Conservation (phyloP, 2,113 vertebrate species). For the Spea multiplicata region DNA sequence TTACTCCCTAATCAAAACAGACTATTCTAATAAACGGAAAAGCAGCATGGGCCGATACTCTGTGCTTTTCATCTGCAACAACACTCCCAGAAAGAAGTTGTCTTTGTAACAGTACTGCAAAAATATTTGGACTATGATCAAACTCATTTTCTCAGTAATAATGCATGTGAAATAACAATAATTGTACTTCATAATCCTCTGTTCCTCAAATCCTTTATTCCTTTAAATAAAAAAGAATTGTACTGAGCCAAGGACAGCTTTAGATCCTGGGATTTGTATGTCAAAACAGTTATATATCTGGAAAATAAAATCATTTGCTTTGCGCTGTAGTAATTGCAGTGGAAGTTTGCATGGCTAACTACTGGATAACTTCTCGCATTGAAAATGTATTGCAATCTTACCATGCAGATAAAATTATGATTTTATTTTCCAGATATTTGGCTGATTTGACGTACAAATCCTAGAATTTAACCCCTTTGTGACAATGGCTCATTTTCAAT, state of each 20-base stretch:
- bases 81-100: constrained; percentile 17
- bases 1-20: neutral
- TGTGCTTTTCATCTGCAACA: constrained; percentile 12
- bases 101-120: constrained; percentile 14
- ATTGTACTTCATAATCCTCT: neutral
- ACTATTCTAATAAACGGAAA: neutral
- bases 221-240: constrained; percentile 2
- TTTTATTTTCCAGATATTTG: no score
- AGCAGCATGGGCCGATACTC: neutral
- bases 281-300: no score
- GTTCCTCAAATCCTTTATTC: constrained; percentile 6
- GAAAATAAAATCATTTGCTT: no score
- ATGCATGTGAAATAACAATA: constrained; percentile 26
- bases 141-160: constrained; percentile 2
- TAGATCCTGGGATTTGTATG: no score
- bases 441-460: no score
- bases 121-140: constrained; percentile 21
- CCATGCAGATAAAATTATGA: no score
- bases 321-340: no score
- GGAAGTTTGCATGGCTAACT: no score
- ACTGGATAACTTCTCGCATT: no score
- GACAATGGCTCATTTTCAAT: no score
- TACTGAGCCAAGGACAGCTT: neutral
- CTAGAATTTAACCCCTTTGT: no score
- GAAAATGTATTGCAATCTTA: no score